Conservation (phyloP, 2,797 vertebrate genomes). For the Toxotes lorentzi region DNA sequence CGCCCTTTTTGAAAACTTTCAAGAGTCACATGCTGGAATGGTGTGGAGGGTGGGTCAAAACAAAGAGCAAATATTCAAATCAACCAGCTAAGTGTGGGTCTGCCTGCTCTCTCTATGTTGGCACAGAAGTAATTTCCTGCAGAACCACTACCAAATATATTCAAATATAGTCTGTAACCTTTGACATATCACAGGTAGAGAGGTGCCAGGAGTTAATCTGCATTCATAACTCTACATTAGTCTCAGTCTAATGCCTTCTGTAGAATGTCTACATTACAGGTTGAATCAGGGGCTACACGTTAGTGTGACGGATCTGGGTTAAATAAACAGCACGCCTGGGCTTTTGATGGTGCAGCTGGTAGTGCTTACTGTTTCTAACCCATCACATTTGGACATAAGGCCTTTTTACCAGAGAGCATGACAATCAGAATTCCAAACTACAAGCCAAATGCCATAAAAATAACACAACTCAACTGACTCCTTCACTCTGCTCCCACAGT, state of each 20-base stretch:
- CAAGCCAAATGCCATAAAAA: slow-evolving; percentile 82
- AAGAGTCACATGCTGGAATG: neutral
- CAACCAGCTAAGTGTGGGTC: neutral
- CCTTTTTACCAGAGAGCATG: slow-evolving; percentile 75
- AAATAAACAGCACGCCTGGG: slow-evolving; percentile 73
- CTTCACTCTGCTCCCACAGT: slow-evolving; percentile 57
- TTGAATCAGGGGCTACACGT: slow-evolving; percentile 70
- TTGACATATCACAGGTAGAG: slow-evolving; percentile 57
- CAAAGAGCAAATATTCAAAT: neutral
- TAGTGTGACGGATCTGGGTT: slow-evolving; percentile 77
- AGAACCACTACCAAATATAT: slow-evolving; percentile 11
- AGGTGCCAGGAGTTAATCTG: slow-evolving; percentile 65
- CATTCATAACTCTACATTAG: slow-evolving; percentile 66
- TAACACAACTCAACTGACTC: slow-evolving; percentile 74
- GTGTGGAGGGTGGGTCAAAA: neutral
- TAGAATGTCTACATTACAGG: slow-evolving; percentile 79
- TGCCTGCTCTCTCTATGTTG: neutral
- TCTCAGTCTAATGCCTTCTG: slow-evolving; percentile 69
- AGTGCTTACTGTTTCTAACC: slow-evolving; percentile 79
- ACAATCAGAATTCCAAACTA: slow-evolving; percentile 83
- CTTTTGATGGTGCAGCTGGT: slow-evolving; percentile 85
- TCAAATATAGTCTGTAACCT: slow-evolving; percentile 28
- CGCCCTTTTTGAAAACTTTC: neutral
- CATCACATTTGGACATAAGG: slow-evolving; percentile 72
- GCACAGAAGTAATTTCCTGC: slow-evolving; percentile 25